A percentile compares a stretch with the other conserved stretches of the same genome.
phyloP scores from a whole-genome alignment of 1,140 invertebrate genomes.

The Panulirus ornatus region DNA sequence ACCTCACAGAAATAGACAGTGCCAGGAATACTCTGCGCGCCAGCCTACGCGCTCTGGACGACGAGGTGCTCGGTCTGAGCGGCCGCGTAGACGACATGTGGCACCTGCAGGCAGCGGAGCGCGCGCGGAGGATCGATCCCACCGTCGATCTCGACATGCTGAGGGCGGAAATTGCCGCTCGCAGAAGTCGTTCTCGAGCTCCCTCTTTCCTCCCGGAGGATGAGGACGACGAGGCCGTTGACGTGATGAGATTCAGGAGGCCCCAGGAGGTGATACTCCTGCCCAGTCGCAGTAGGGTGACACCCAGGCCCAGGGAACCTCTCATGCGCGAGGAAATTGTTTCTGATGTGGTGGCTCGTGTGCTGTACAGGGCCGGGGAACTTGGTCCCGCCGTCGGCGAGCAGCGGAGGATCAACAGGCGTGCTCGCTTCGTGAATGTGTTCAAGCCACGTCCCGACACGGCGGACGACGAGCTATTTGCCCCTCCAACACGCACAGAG shows the following conservation, averaged over 20 bases:
- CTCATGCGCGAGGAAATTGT: conserved; percentile 57
- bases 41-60: conserved; percentile 64
- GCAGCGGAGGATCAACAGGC: conserved; percentile 68
- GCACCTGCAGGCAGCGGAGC: conserved; percentile 41
- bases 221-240: conserved; percentile 43
- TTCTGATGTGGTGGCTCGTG: conserved; percentile 67
- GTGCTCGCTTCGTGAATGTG: conserved; percentile 71
- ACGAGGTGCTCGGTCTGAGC: conserved; percentile 42
- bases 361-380: conserved; percentile 70
- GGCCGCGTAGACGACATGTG: conserved; percentile 50
- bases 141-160: conserved; percentile 43
- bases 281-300: conserved; percentile 15
- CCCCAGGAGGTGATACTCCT: conserved; percentile 18
- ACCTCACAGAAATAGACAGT: conserved; percentile 68
- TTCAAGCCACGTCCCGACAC: conserved; percentile 69
- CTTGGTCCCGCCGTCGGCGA: conserved; percentile 51
- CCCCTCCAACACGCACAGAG: conserved; percentile 63
- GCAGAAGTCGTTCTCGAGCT: conserved; percentile 30
- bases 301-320: conserved; percentile 29
- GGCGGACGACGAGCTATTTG: conserved; percentile 60
- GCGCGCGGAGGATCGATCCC: conserved; percentile 11
- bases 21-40: conserved; percentile 60
- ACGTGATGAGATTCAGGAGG: conserved; percentile 37
- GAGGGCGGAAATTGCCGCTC: conserved; percentile 27
- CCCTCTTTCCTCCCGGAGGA: conserved; percentile 1